A percentile compares a stretch with the other conserved stretches of the same genome.
Conservation (phyloP, 2,797 vertebrate genomes). For the Leptoclinus maculatus region DNA sequence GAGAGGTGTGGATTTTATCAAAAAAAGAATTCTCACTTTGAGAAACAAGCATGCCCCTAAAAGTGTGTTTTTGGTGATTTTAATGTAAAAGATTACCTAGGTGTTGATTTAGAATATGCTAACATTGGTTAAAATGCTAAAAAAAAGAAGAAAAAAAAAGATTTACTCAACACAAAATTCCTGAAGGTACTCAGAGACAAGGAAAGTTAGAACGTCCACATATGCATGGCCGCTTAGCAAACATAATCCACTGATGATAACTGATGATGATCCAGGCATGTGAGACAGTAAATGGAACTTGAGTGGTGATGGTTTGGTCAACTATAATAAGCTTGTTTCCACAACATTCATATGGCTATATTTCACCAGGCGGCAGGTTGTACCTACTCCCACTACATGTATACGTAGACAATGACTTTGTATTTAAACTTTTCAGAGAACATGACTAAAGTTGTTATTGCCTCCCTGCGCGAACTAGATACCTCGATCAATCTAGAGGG, state of each 20-base stretch:
- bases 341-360: not conserved
- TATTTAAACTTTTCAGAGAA: slow-evolving; percentile 6
- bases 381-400: not conserved
- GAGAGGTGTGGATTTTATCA: not conserved
- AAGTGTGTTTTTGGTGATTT: not conserved
- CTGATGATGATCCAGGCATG: not conserved
- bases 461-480: not conserved
- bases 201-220: not conserved
- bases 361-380: not conserved
- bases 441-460: not conserved
- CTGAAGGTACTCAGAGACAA: not conserved
- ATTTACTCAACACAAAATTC: not conserved
- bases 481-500: not conserved
- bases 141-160: no score
- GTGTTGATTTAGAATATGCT: not conserved
- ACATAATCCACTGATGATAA: not conserved
- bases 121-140: not conserved
- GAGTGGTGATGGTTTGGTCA: not conserved
- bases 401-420: not conserved
- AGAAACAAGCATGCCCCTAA: not conserved
- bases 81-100: no score
- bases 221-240: not conserved
- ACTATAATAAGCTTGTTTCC: not conserved
- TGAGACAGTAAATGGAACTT: not conserved
- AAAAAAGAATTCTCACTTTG: no score